Evolutionary conservation across 2,888 invertebrate species (phyloP).

Genomic region (Stomorhina lunata): DNA sequence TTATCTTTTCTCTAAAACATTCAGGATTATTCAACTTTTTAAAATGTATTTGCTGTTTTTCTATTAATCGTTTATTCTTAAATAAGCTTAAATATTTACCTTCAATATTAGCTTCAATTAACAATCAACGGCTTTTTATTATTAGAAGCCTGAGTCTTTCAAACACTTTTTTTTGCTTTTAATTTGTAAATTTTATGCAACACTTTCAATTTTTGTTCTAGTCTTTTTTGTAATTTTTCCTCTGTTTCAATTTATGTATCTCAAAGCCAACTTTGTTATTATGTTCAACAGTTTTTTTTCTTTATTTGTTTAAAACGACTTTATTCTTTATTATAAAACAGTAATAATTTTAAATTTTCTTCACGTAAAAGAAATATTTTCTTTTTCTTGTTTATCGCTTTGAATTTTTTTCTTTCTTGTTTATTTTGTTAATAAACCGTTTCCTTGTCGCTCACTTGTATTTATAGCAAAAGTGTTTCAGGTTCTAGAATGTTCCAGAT

Average conservation of each 20-base stretch:
- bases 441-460: conserved; percentile 34
- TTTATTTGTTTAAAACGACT: not conserved
- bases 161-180: not conserved
- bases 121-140: not conserved
- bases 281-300: not conserved
- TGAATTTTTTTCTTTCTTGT: conserved; percentile 24
- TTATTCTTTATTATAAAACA: not conserved
- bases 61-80: not conserved
- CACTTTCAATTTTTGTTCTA: not conserved
- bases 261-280: not conserved
- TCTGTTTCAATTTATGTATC: not conserved
- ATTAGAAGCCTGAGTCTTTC: not conserved
- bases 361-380: not conserved
- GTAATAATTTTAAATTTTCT: conserved; percentile 1
- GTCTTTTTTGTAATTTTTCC: not conserved
- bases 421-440: conserved; percentile 60
- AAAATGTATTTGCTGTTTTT: not conserved
- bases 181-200: not conserved
- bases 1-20: not conserved
- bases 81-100: not conserved
- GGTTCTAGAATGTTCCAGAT: conserved; percentile 68
- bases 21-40: not conserved
- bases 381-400: not conserved
- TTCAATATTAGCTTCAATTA: not conserved
- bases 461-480: conserved; percentile 66